Base-by-base conservation (phyloP, 2,797 vertebrate species). In the Mormyrus hasselquistii region DNA sequence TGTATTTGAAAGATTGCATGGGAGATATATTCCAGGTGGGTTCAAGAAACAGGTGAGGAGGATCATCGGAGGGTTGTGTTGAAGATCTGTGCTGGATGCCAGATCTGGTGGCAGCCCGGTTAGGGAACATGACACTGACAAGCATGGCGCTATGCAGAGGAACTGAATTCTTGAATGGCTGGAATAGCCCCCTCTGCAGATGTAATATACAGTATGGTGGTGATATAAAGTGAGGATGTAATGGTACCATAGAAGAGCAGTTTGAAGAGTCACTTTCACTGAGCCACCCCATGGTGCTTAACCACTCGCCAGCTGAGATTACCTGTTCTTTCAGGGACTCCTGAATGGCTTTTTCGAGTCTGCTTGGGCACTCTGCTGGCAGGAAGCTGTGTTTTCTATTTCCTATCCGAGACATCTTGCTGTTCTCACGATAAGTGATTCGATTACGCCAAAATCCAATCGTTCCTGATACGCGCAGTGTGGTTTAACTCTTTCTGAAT, bases 241-340 rank as follows among this genome's bases (percentile, higher is more conserved):
- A 73, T 52, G 41, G 82, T 25, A 53, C 14, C 83, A 14, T 3
- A 22, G 83, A 85, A 29, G n/a, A 85, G 90, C 87, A 88, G 69
- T 82, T 87, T 55, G 89, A 84, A 89, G 87, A 90, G 73, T 38
- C 29, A 29, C 52, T 55, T 87, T 55, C 29, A 34, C 1, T 9
- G 50, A 62, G 86, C 34, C 86, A 88, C 89, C 89, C 89, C 65
- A 88, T 86, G 85, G 88, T 84, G 4, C 53, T 49, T 47, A 10
- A 38, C 62, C 25, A 14, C 25, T 62, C 16, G 50, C 25, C 57
- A 69, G 59, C 44, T 22, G 65, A 87, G n/a, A 22, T 34, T 44
- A 57, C 6, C 59, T 79, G n/a, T 62, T 55, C 62, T 69, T n/a
- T 47, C 86, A 41, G 25, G 55, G 49, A 53, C 22, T 55, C 52